Evolutionary conservation across 2,888 invertebrate genomes (phyloP).

Genomic region (Sminthurinus aureus): DNA sequence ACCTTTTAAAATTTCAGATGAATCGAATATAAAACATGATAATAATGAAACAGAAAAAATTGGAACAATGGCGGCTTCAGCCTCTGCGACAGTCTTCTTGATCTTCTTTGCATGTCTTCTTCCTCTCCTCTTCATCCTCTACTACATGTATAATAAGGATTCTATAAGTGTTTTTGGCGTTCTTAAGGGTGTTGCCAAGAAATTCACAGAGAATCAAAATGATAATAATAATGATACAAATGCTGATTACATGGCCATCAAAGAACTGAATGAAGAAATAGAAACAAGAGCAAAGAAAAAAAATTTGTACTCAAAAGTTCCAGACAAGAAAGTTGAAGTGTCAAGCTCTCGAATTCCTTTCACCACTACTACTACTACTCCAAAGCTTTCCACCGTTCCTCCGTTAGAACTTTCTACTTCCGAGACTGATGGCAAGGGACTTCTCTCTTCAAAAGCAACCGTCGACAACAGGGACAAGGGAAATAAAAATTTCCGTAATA

Average conservation of each 20-base stretch:
- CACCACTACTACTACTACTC: background rate
- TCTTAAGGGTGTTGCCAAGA: background rate
- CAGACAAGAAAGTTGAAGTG: background rate
- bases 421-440: background rate
- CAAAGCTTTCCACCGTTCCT: too few relatives aligned
- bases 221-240: background rate
- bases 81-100: constrained; percentile 5
- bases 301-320: background rate
- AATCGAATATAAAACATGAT: background rate
- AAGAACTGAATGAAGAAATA: background rate
- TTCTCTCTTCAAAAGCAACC: background rate
- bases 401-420: background rate
- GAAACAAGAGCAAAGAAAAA: background rate
- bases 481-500: constrained; percentile 10
- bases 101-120: constrained; percentile 3
- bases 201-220: constrained; percentile 4
- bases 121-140: background rate
- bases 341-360: background rate
- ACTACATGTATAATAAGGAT: constrained; percentile 5
- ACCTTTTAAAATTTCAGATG: background rate
- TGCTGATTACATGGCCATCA: too few relatives aligned
- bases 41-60: background rate
- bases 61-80: background rate
- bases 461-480: background rate
- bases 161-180: background rate